Percentiles rank a stretch among this genome's conserved stretches.
Conservation (phyloP, 2,113 vertebrate species). For the Platichthys stellatus region DNA sequence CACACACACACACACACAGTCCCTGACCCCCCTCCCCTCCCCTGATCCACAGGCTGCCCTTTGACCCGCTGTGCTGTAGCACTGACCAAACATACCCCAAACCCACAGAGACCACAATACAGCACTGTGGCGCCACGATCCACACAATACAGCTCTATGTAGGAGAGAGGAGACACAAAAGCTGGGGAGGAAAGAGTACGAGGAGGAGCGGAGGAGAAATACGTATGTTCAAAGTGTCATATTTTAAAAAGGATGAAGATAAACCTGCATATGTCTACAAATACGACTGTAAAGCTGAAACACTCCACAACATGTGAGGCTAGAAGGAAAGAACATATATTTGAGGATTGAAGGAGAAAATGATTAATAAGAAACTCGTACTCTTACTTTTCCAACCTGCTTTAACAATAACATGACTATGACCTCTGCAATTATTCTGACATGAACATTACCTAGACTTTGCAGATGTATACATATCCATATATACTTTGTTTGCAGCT, state of each 20-base stretch:
- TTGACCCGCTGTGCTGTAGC: slow-evolving; percentile 67
- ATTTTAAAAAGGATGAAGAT: background rate
- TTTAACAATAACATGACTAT: too few relatives aligned
- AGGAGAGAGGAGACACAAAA: slow-evolving; percentile 7
- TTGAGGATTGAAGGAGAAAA: too few relatives aligned
- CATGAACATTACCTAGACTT: too few relatives aligned
- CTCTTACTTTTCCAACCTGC: too few relatives aligned
- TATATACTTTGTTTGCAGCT: background rate
- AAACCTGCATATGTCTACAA: too few relatives aligned
- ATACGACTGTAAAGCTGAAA: too few relatives aligned
- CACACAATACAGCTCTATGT: slow-evolving; percentile 44
- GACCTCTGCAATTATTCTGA: too few relatives aligned
- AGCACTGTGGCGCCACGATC: slow-evolving; percentile 66
- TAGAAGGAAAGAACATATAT: too few relatives aligned
- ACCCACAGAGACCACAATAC: slow-evolving; percentile 76
- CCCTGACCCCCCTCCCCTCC: slow-evolving; percentile 52
- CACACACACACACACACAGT: slow-evolving; percentile 21
- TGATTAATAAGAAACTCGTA: too few relatives aligned
- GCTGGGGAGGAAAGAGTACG: background rate
- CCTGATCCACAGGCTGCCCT: slow-evolving; percentile 64
- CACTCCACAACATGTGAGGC: too few relatives aligned
- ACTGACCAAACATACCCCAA: slow-evolving; percentile 80
- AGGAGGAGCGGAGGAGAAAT: background rate
- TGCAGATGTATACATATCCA: background rate
- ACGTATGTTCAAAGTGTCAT: background rate